Base-by-base conservation (phyloP, 1,140 invertebrate genomes). In the Macrostomum lignano region DNA sequence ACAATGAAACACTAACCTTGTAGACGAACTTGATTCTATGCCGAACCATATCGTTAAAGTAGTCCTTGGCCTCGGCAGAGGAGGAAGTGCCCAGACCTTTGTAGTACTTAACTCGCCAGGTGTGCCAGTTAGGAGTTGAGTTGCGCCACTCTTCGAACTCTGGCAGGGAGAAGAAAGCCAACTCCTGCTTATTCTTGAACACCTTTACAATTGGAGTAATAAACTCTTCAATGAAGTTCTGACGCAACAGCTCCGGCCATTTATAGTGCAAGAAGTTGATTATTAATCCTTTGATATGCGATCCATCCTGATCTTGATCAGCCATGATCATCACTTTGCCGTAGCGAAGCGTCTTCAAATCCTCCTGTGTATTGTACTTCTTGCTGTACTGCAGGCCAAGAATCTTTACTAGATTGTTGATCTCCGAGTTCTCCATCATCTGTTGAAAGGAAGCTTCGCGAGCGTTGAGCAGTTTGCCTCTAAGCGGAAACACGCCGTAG, bases 241-340 rank as follows among this genome's bases (percentile, higher is more conserved):
- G 58, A 39, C 72, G 71, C 6, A 98, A 53, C 14, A 99, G 57
- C 34, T 74, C 72, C 2, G 91, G 88, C 86, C 86, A 96, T 39
- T 98, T 98, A 88, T 88, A 76, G 96, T 98, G 91, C 1, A 86
- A 96, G 44, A 98, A 98, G 61, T 98, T 98, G 35, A 98, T 94
- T 6, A 98, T 65, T 1, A 98, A 60, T 23, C 84, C 91, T 65
- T 98, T 98, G 40, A 98, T 98, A 52, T 98, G 91, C 1, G 86
- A 96, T 21, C 91, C 91, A 49, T 98, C 91, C 60, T 74, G 61
- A 54, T 66, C 86, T 61, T 98, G 91, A 93, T 98, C 91, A 39
- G 88, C 88, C 91, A 98, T 98, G 35, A 99, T 94, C 91, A 99
- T 98, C 7, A 98, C 33, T 30, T 78, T 81, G 29, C 84, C 82